Percentiles rank a stretch among this genome's conserved stretches.
Conservation (phyloP, 1,140 invertebrate species). For the Magallana gigas region DNA sequence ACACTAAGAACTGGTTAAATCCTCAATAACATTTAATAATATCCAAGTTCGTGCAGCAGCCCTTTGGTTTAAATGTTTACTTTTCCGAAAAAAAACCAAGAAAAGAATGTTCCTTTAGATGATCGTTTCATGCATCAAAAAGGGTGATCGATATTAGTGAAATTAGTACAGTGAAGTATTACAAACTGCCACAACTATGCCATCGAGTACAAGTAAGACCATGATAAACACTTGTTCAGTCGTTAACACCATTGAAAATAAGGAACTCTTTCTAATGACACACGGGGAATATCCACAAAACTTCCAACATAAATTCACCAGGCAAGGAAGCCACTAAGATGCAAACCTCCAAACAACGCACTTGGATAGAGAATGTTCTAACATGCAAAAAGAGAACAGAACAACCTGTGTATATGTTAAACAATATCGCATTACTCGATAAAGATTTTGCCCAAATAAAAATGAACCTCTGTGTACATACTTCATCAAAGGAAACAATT, state of each 20-base stretch:
- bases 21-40: background rate
- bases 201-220: background rate
- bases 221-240: background rate
- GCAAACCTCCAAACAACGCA: too few species aligned
- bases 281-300: too few species aligned
- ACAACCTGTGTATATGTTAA: too few species aligned
- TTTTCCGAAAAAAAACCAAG: background rate
- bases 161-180: too few species aligned
- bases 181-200: background rate
- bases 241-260: background rate
- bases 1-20: background rate
- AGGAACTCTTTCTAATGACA: too few species aligned
- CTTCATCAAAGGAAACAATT: background rate
- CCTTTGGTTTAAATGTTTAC: background rate
- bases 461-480: background rate
- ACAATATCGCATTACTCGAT: too few species aligned
- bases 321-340: too few species aligned
- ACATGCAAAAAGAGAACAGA: too few species aligned
- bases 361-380: too few species aligned
- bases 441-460: background rate
- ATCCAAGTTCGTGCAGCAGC: background rate
- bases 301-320: too few species aligned
- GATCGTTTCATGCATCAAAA: background rate
- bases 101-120: background rate
- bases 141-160: background rate